These are phyloP conservation scores for Xestoiulus laeticollis DNA, from an alignment of 2,888 invertebrate genomes.

Conservation along the genomic window DNA sequence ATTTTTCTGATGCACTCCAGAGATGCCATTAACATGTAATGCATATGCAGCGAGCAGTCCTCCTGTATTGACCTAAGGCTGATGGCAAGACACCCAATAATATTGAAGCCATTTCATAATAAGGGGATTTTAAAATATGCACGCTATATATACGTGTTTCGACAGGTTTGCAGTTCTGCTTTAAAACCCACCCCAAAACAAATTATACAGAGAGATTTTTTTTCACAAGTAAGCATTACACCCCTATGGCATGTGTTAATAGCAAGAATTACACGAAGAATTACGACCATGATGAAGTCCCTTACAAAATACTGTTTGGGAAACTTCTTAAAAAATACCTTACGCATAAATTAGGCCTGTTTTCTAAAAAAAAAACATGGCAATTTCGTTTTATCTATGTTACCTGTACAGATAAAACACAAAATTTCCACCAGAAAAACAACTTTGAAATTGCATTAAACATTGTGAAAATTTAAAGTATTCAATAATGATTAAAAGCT, in stretches of 20 bases:
- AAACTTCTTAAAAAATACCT: not conserved
- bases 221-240: conserved; percentile 30
- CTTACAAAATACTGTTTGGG: not conserved
- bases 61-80: not conserved
- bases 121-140: conserved; percentile 19
- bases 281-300: conserved; percentile 21
- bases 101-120: not conserved
- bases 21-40: conserved; percentile 5
- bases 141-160: not conserved
- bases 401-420: not conserved
- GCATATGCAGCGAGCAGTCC: not conserved
- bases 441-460: not conserved
- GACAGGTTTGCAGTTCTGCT: not conserved
- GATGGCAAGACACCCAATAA: not conserved
- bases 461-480: not conserved
- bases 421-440: not conserved
- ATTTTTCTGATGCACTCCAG: not conserved
- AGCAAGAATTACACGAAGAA: not conserved
- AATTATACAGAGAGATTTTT: not conserved
- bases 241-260: conserved; percentile 25
- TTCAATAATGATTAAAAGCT: not conserved
- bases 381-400: not conserved
- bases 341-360: not conserved
- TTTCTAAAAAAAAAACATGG: not conserved
- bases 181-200: not conserved